phyloP scores from a whole-genome alignment of 1,140 invertebrate genomes.

The Oryzaephilus surinamensis region DNA sequence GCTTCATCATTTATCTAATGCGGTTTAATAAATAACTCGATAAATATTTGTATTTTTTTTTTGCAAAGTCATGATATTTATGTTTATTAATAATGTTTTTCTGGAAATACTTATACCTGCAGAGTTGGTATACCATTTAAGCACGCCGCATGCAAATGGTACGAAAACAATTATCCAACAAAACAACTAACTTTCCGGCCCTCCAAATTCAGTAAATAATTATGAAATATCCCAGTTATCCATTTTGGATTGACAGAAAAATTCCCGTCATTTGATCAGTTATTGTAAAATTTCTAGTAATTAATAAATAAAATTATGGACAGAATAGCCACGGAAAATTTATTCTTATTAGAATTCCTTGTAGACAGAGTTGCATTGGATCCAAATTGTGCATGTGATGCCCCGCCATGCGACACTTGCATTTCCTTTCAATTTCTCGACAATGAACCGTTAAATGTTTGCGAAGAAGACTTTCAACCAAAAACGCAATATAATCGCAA shows the following conservation, averaged over 20 bases:
- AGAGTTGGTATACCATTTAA: slow-evolving; percentile 40
- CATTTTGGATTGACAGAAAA: too few species aligned
- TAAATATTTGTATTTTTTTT: too few species aligned
- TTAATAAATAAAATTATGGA: slow-evolving; percentile 29
- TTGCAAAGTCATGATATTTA: too few species aligned
- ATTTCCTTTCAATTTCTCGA: slow-evolving; percentile 42
- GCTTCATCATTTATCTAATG: too few species aligned
- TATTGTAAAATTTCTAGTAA: slow-evolving; percentile 3
- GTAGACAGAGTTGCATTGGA: slow-evolving; percentile 42
- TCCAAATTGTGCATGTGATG: slow-evolving; percentile 20
- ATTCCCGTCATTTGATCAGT: slow-evolving; percentile 13
- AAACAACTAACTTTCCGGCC: too few species aligned
- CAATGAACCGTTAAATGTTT: slow-evolving; percentile 42
- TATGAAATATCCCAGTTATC: too few species aligned
- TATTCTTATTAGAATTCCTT: slow-evolving; percentile 45
- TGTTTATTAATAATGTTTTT: too few species aligned
- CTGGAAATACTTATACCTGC: too few species aligned
- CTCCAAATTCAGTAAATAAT: slow-evolving; percentile 22
- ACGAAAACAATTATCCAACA: slow-evolving; percentile 41
- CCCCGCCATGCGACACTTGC: slow-evolving; percentile 31
- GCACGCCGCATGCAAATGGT: slow-evolving; percentile 43
- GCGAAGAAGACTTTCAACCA: slow-evolving; percentile 41
- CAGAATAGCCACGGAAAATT: slow-evolving; percentile 40
- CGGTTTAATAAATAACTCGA: too few species aligned
- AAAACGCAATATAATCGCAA: slow-evolving; percentile 27